Percentiles rank a stretch among this genome's conserved stretches.
Evolutionary conservation across 2,113 vertebrate genomes (phyloP).

Genomic region (Pedetes capensis): DNA sequence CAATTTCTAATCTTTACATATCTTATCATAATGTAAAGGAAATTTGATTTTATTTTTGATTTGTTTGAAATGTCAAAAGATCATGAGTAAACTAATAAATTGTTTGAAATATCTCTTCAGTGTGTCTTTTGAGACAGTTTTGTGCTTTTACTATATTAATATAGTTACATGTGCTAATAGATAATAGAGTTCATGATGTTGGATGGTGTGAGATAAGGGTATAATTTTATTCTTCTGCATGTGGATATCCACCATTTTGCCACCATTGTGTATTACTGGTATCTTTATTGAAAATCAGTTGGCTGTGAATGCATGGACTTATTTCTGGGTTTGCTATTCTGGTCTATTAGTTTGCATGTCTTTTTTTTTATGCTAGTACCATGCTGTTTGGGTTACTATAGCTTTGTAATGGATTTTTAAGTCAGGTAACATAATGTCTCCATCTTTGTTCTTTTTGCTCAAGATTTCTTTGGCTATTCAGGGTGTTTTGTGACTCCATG

Average conservation of each 20-base stretch:
- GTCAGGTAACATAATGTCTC: not conserved
- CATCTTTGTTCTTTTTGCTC: not conserved
- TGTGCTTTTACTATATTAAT: not conserved
- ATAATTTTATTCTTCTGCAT: not conserved
- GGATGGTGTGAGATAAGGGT: not conserved
- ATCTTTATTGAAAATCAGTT: not conserved
- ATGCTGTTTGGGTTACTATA: not conserved
- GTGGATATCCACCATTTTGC: not conserved
- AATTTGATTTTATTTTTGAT: slow-evolving; percentile 20
- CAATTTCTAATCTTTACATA: not conserved
- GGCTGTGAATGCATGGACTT: not conserved
- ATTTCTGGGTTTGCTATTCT: not conserved
- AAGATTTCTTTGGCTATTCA: not conserved
- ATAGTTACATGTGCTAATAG: not conserved
- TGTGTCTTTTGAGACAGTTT: not conserved
- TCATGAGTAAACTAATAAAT: not conserved
- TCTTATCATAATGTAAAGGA: slow-evolving; percentile 1
- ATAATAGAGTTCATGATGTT: not conserved
- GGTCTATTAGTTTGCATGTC: not conserved
- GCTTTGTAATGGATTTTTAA: not conserved
- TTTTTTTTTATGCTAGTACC: not conserved
- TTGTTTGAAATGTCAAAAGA: not conserved
- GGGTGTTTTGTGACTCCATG: not conserved
- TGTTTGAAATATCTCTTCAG: not conserved
- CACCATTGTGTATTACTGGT: not conserved